Conservation (phyloP, 2,113 vertebrate genomes). For the Otis tarda region DNA sequence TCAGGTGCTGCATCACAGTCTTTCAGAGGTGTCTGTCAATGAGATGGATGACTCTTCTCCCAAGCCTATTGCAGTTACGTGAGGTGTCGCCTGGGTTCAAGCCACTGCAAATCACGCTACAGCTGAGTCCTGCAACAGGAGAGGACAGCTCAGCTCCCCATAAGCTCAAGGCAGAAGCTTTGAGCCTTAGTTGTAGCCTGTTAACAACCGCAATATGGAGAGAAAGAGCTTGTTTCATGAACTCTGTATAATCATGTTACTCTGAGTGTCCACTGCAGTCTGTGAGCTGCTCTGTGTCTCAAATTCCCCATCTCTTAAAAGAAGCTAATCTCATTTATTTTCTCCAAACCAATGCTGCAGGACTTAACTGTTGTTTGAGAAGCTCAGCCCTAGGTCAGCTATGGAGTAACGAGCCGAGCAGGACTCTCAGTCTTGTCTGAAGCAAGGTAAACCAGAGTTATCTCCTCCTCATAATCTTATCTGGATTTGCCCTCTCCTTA, state of each 20-base stretch:
- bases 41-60: not conserved
- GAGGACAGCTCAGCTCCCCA: not conserved
- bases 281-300: not conserved
- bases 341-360: not conserved
- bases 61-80: rapidly evolving
- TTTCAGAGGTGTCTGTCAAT: not conserved
- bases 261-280: too few relatives aligned
- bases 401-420: not conserved
- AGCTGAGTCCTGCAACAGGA: not conserved
- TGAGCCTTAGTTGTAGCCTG: not conserved
- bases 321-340: not conserved
- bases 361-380: not conserved
- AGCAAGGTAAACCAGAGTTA: not conserved
- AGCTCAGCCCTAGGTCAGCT: not conserved
- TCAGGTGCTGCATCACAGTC: not conserved
- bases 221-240: not conserved
- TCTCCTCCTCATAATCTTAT: not conserved
- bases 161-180: not conserved
- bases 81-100: not conserved
- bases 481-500: not conserved
- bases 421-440: not conserved
- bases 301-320: not conserved
- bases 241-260: rapidly evolving
- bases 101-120: not conserved
- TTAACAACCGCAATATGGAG: not conserved